Evolutionary conservation across 2,888 invertebrate species (phyloP).

Genomic region (Brachyptera risi): DNA sequence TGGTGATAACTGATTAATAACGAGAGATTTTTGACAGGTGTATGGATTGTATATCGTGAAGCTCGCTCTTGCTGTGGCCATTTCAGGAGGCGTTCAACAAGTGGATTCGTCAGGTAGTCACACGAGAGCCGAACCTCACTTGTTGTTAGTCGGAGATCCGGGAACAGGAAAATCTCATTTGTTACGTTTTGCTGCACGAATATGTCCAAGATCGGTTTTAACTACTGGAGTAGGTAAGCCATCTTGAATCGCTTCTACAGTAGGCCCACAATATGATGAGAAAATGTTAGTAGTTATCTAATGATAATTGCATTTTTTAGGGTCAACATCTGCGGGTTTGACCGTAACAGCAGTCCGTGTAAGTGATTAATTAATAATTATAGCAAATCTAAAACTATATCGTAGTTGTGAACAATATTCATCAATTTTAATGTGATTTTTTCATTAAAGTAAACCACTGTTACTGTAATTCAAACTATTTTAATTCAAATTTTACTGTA

Average conservation of each 20-base stretch:
- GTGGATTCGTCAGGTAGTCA: conserved; percentile 49
- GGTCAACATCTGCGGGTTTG: conserved; percentile 81
- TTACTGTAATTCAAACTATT: no score
- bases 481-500: no score
- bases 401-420: no score
- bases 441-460: no score
- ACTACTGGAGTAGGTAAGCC: conserved; percentile 84
- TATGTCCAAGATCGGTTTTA: conserved; percentile 70
- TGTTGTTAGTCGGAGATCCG: conserved; percentile 82
- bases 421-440: no score
- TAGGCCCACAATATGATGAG: no score
- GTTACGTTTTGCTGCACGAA: conserved; percentile 63
- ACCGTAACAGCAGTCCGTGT: conserved; percentile 85
- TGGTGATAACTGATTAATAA: not conserved
- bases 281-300: no score
- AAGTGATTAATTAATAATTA: no score
- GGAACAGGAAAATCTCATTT: conserved; percentile 89
- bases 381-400: no score
- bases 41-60: conserved; percentile 87
- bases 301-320: no score
- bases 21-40: conserved; percentile 60
- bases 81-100: conserved; percentile 48
- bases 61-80: conserved; percentile 70
- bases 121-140: conserved; percentile 75
- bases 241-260: no score